Percentiles rank a stretch among this genome's conserved stretches.
Evolutionary conservation across 1,140 invertebrate genomes (phyloP).

Genomic region (Meloidogyne floridensis): DNA sequence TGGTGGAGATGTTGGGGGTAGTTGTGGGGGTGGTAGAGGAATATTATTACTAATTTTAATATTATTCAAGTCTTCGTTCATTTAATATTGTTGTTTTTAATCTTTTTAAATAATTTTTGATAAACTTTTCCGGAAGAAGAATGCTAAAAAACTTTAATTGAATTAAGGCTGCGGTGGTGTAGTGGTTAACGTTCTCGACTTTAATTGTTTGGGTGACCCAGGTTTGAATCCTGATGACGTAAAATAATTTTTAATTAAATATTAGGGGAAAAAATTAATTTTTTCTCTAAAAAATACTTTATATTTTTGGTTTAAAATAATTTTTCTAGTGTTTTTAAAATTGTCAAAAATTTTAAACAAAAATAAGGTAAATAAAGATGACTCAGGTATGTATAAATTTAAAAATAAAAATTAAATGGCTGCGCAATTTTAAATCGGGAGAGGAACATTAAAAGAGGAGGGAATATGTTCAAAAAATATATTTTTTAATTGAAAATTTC

Average conservation of each 20-base stretch:
- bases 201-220: no score
- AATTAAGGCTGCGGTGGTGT: no score
- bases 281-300: not conserved
- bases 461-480: not conserved
- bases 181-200: no score
- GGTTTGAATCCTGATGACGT: no score
- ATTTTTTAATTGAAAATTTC: not conserved
- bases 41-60: not conserved
- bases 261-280: not conserved
- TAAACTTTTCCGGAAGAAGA: no score
- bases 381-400: not conserved
- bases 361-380: not conserved
- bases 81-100: not conserved
- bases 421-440: not conserved
- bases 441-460: not conserved
- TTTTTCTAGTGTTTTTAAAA: no score
- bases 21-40: not conserved
- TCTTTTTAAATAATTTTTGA: no score
- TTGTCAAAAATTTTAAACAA: no score
- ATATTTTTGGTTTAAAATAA: no score
- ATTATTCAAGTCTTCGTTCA: not conserved
- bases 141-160: no score
- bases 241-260: no score
- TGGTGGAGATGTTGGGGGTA: not conserved
- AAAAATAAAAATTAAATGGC: conserved; percentile 5